Percentiles rank a stretch among this genome's conserved stretches.
phyloP scores from a whole-genome alignment of 2,113 vertebrate species.

The Strix uralensis region DNA sequence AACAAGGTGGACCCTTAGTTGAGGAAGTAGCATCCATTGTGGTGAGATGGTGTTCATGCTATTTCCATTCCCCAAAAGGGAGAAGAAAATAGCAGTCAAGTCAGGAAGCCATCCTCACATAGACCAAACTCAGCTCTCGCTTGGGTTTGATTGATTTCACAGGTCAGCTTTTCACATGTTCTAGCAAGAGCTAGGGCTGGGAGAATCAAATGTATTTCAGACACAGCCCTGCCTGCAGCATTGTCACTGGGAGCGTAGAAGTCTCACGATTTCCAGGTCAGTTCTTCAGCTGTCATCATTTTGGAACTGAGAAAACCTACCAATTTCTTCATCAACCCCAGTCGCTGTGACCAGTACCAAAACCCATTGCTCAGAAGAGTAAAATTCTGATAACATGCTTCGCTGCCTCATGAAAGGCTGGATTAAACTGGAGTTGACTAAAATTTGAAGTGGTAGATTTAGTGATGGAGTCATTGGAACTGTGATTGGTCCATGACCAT shows the following conservation, averaged over 20 bases:
- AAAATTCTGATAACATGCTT: neutral
- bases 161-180: neutral
- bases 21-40: neutral
- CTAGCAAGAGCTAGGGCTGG: neutral
- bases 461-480: neutral
- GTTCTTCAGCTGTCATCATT: neutral
- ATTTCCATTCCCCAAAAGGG: neutral
- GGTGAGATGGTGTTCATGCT: neutral
- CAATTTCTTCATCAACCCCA: neutral
- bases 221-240: rapidly evolving
- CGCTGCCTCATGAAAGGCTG: neutral
- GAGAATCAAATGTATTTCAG: neutral
- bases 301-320: neutral
- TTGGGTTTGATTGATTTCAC: neutral
- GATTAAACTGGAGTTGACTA: neutral
- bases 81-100: neutral
- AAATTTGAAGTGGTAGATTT: neutral
- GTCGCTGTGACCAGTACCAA: neutral
- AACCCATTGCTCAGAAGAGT: neutral
- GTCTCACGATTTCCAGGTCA: neutral
- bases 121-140: neutral
- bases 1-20: neutral
- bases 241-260: rapidly evolving
- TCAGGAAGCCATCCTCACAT: neutral
- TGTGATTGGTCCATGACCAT: neutral